phyloP scores from a whole-genome alignment of 2,113 vertebrate genomes.

The Chlorodrepanis virens region DNA sequence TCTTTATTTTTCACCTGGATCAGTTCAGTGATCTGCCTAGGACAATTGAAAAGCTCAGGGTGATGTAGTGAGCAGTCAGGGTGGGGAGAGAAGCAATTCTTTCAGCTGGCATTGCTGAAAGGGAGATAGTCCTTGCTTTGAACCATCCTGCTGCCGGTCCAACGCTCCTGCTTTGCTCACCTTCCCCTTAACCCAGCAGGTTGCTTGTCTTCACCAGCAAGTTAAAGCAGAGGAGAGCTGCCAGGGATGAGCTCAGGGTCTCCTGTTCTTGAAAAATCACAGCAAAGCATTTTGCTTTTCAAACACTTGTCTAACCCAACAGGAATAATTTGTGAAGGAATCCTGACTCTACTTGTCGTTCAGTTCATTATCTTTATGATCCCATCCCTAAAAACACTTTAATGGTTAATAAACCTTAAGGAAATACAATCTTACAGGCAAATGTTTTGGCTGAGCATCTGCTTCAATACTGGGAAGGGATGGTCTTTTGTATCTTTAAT shows the following conservation, averaged over 20 bases:
- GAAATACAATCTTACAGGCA: constrained; percentile 21
- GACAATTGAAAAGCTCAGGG: neutral
- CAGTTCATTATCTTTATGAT: constrained; percentile 27
- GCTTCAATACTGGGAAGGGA: neutral
- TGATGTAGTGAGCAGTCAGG: neutral
- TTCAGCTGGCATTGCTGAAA: neutral
- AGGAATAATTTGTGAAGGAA: neutral
- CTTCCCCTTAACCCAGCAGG: neutral
- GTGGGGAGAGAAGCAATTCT: neutral
- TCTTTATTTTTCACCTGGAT: neutral
- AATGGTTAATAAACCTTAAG: constrained; percentile 53
- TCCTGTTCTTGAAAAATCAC: neutral
- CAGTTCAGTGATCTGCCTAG: neutral
- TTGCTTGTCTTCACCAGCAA: neutral
- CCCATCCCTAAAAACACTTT: neutral
- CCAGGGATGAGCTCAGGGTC: neutral
- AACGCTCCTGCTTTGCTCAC: fast-evolving
- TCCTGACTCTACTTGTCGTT: neutral
- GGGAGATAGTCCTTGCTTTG: neutral
- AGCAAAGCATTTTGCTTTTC: neutral
- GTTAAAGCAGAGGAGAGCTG: neutral
- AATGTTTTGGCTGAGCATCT: constrained; percentile 35
- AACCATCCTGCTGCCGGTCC: neutral
- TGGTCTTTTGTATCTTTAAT: constrained; percentile 55
- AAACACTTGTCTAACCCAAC: neutral